Conservation (phyloP, 2,797 vertebrate species). For the Glyptemys insculpta region DNA sequence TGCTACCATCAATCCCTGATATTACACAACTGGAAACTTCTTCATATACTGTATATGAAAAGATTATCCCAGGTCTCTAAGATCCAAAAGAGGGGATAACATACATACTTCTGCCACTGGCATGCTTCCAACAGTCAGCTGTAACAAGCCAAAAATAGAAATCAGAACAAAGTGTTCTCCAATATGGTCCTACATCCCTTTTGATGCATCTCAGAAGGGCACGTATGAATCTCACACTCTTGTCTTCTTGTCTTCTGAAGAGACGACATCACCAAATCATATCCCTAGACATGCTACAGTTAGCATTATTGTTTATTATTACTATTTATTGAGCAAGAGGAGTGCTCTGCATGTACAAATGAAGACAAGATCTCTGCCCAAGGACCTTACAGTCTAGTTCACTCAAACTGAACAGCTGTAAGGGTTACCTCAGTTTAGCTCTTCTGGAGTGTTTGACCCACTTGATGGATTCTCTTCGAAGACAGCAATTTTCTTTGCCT, state of each 20-base stretch:
- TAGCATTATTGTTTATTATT: not conserved
- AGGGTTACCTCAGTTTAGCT: not conserved
- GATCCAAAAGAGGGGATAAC: constrained; percentile 54
- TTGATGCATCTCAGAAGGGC: constrained; percentile 51
- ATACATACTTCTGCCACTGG: constrained; percentile 46
- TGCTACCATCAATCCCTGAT: not conserved
- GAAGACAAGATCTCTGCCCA: not conserved
- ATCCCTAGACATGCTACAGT: not conserved
- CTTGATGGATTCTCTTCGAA: not conserved
- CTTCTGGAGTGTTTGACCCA: not conserved
- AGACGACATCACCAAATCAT: not conserved
- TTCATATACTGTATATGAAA: not conserved
- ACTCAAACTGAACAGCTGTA: not conserved
- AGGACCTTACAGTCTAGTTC: not conserved
- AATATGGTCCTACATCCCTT: constrained; percentile 69
- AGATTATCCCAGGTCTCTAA: constrained; percentile 47
- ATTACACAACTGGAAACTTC: not conserved
- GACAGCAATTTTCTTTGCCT: rapidly evolving
- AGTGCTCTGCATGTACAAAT: not conserved
- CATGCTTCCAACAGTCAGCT: constrained; percentile 63
- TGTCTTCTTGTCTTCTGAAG: constrained; percentile 22
- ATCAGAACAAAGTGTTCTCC: constrained; percentile 21
- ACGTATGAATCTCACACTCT: not conserved
- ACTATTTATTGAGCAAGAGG: not conserved
- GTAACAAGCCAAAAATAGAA: constrained; percentile 42